Evolutionary conservation across 2,113 vertebrate genomes (phyloP), one percentile per base, ranked within the genome.

Genomic region (Bombycilla garrulus): DNA sequence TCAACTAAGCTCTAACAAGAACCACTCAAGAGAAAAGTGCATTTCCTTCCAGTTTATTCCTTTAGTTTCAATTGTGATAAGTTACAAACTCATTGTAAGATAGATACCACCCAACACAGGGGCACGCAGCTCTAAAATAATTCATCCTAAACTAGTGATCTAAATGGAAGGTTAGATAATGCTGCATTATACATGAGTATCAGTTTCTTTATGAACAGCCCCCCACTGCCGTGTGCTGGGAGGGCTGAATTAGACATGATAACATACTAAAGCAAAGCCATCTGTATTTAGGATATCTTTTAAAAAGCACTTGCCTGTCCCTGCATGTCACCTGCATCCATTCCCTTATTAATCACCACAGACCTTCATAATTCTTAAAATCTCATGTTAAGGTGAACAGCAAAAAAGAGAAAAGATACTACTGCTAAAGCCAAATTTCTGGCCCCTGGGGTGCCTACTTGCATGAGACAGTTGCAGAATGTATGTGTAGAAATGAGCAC

Each of bases 1-100:
- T 94, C 90, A 90, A 71, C 85, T 88, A 80, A 83, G 76, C 85
- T 74, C 88, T 95, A 96, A 96, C 88, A 90, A 96, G 92, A 96
- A 45, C 65, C 76, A 88, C 93, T 93, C 90, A 89, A 66, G 82
- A 92, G 90, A 88, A 91, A 96, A 96, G 76, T 84, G 82, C 82
- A 72, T 90, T 93, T 92, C 82, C 76, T 93, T 72, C 88, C 84
- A 83, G 79, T 81, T 93, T 86, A 84, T 84, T 81, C 93, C 60
- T 96, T 88, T 86, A 60, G 72, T 83, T 93, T 90, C 94, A 71
- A 51, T 20, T 73, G 87, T 73, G 85, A 26, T 86, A 65, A 90
- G 94, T 84, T 74, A 78, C 76, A 90, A 81, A 70, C 28, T 56
- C 35, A 65, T 35, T 86, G 80, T 81, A 60, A 95, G 47, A 35